These are phyloP conservation scores for Chelon labrosus DNA, from an alignment of 2,797 vertebrate genomes.

Conservation along the genomic window DNA sequence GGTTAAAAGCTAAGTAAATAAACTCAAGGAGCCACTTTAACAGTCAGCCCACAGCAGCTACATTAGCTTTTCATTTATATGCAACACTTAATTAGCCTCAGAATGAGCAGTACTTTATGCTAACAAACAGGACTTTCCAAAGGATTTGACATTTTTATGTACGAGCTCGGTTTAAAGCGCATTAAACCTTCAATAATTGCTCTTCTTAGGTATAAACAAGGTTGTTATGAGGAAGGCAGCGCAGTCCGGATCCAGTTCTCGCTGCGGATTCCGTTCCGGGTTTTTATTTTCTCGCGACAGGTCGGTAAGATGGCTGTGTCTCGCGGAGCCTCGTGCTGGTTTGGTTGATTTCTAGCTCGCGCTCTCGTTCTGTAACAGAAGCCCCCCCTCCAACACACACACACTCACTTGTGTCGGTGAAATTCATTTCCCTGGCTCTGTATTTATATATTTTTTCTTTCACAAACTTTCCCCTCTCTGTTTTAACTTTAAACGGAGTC, in stretches of 20 bases:
- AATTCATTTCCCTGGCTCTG: conserved; percentile 79
- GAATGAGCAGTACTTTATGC: conserved; percentile 9
- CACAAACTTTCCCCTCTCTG: conserved; percentile 71
- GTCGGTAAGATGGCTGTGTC: conserved; percentile 92
- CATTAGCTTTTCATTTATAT: conserved; percentile 3
- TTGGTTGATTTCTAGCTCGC: conserved; percentile 90
- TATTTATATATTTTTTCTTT: conserved; percentile 81
- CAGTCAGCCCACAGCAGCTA: conserved; percentile 16
- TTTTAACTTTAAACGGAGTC: conserved; percentile 83
- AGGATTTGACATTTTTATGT: conserved; percentile 25
- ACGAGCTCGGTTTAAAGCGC: conserved; percentile 37
- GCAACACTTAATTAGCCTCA: conserved; percentile 22
- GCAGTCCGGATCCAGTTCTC: conserved; percentile 68
- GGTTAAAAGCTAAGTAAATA: not conserved
- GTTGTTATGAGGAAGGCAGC: conserved; percentile 38
- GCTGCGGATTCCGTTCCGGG: conserved; percentile 83
- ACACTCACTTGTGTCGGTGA: conserved; percentile 78
- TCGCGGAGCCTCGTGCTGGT: conserved; percentile 99
- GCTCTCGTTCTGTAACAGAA: conserved; percentile 88
- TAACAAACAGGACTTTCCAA: conserved; percentile 10
- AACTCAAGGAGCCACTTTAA: not conserved
- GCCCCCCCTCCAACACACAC: conserved; percentile 70
- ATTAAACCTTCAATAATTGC: conserved; percentile 32
- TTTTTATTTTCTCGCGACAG: conserved; percentile 87
- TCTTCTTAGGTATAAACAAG: conserved; percentile 57